These are phyloP conservation scores for Sapajus apella DNA, from an alignment of 2,113 vertebrate genomes.

Conservation along the genomic window DNA sequence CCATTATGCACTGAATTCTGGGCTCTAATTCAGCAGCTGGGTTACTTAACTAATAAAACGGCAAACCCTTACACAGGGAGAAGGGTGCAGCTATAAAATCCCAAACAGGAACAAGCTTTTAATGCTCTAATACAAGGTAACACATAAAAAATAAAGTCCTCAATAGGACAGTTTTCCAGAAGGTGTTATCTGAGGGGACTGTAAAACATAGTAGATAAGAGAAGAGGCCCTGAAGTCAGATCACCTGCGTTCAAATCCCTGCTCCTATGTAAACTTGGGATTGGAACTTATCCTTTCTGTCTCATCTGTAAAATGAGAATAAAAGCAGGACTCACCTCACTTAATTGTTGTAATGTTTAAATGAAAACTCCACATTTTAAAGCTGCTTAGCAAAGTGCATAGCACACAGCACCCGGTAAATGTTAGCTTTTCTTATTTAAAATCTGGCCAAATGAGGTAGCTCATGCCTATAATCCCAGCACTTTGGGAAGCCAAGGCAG, in stretches of 20 bases:
- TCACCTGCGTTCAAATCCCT: background rate
- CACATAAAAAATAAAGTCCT: conserved; percentile 24
- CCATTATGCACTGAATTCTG: background rate
- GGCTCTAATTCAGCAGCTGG: background rate
- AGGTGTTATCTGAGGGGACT: conserved; percentile 2
- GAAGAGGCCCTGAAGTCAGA: background rate
- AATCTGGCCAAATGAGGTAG: background rate
- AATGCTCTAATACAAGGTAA: background rate
- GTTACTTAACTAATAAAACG: conserved; percentile 14
- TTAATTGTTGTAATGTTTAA: background rate
- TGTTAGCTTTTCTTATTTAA: conserved; percentile 38
- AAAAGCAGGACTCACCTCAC: background rate
- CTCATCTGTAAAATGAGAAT: background rate
- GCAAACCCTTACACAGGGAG: background rate
- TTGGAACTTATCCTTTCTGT: background rate
- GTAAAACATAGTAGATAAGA: background rate
- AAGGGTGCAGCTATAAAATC: conserved; percentile 24
- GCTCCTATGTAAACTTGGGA: background rate
- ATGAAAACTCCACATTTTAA: background rate
- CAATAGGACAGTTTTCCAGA: conserved; percentile 17
- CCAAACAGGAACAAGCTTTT: background rate
- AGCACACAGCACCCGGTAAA: background rate
- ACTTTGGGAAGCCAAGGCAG: too few species aligned
- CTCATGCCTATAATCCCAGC: too few species aligned
- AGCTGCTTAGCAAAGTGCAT: background rate